Conservation (phyloP, 2,888 invertebrate genomes). For the Apoda limacodes region DNA sequence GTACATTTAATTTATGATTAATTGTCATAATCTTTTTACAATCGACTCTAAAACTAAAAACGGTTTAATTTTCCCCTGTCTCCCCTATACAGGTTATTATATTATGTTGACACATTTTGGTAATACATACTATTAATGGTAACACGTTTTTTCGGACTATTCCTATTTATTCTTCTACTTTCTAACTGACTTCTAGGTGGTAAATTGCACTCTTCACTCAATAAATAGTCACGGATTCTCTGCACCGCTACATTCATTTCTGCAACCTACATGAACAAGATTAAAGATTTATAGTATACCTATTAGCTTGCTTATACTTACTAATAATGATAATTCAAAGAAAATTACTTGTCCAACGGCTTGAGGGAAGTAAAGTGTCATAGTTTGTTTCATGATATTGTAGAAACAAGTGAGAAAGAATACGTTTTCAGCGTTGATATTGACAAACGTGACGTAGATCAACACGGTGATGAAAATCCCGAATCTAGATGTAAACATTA, state of each 20-base stretch:
- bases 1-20: too few relatives aligned
- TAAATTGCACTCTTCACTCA: constrained; percentile 47
- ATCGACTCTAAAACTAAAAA: too few relatives aligned
- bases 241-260: constrained; percentile 59
- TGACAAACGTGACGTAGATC: constrained; percentile 71
- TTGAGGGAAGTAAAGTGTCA: constrained; percentile 79
- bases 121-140: constrained; percentile 35
- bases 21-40: too few relatives aligned
- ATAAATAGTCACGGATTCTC: constrained; percentile 50
- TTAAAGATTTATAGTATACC: neutral
- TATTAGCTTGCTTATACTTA: neutral
- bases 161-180: constrained; percentile 42
- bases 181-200: constrained; percentile 34
- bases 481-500: constrained; percentile 75
- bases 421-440: constrained; percentile 78
- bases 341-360: constrained; percentile 51
- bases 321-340: neutral
- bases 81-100: too few relatives aligned
- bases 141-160: constrained; percentile 40
- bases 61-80: too few relatives aligned
- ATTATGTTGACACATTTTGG: neutral
- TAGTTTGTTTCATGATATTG: constrained; percentile 77
- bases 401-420: constrained; percentile 80
- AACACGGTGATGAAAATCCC: constrained; percentile 78
- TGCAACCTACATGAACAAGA: constrained; percentile 42